phyloP scores from a whole-genome alignment of 2,888 invertebrate species.

The Agrochola lota region DNA sequence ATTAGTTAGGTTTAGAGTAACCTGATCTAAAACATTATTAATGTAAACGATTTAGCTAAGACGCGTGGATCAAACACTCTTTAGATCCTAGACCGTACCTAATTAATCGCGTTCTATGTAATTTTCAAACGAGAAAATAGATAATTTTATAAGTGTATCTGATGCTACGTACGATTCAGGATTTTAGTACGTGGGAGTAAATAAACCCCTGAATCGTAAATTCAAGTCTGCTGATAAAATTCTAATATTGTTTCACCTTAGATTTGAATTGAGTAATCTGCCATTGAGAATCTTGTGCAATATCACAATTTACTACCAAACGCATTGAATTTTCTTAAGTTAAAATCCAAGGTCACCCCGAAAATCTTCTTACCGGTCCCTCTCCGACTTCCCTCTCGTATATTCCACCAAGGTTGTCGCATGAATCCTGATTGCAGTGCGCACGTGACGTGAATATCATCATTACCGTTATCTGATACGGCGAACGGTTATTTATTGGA shows the following conservation, averaged over 20 bases:
- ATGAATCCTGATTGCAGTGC: slow-evolving; percentile 68
- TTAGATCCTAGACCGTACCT: background rate
- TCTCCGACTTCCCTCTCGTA: slow-evolving; percentile 39
- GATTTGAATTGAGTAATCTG: background rate
- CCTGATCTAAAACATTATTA: background rate
- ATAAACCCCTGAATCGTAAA: background rate
- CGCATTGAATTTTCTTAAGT: background rate
- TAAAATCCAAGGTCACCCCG: slow-evolving; percentile 15
- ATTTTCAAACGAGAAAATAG: background rate
- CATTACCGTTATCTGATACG: slow-evolving; percentile 63
- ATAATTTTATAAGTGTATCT: background rate
- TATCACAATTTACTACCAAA: background rate
- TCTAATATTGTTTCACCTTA: background rate
- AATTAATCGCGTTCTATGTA: background rate
- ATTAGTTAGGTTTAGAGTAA: background rate
- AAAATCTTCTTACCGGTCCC: background rate
- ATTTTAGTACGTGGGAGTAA: background rate
- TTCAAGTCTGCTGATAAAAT: background rate
- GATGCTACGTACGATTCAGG: background rate
- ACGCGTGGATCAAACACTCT: background rate
- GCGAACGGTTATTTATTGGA: slow-evolving; percentile 71
- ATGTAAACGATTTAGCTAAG: background rate
- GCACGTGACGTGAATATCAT: slow-evolving; percentile 68
- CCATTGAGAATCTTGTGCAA: background rate
- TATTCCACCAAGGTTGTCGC: slow-evolving; percentile 62